Evolutionary conservation across 2,888 invertebrate species (phyloP), one percentile per base, ranked within the genome.

Genomic region (Salpingus planirostris): DNA sequence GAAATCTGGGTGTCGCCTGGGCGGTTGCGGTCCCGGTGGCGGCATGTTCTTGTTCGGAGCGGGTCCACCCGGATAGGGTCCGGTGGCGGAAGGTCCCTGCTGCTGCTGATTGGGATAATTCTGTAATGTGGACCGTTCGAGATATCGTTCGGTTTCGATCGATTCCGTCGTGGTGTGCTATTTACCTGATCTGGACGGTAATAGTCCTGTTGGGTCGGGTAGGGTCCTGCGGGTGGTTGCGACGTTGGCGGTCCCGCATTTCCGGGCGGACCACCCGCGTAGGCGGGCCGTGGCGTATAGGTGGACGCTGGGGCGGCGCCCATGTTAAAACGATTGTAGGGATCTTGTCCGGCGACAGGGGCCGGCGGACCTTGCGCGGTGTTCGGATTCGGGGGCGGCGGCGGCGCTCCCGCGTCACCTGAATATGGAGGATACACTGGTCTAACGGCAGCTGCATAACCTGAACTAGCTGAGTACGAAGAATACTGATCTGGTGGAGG

Each of bases 1-100:
- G 69, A 85, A 86, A 67, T 85, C 85, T 31, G 85, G 86, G 70
- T 85, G 86, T 54, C 86, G 70, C 49, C 85, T 72, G 15, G 81
- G 81, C 24, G 80, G 81, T 50, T 82, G 80, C 28, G 78, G 76
- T 44, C 74, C 71, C 54, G 80, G 74, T 27, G 76, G 74, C 23
- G 76, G 76, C 69, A 74, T 70, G 46, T 68, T 69, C 54, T 74
- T 75, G 51, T 68, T 72, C 14, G 66, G 54, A 27, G 66, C 59
- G 24, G 62, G 62, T 29, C 62, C 59, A 33, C 62, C 59, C 21
- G 68, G 57, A 53, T 70, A 72, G 42, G 49, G 49, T 32, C 38
- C 46, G 21, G 49, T 46, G 33, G 42, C 48, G 31, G 62, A 60
- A 44, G 66, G 60, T 49, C 59, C 62, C 45, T 66, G 66, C 38